phyloP scores from a whole-genome alignment of 2,797 vertebrate species.

The Sylvia borin region DNA sequence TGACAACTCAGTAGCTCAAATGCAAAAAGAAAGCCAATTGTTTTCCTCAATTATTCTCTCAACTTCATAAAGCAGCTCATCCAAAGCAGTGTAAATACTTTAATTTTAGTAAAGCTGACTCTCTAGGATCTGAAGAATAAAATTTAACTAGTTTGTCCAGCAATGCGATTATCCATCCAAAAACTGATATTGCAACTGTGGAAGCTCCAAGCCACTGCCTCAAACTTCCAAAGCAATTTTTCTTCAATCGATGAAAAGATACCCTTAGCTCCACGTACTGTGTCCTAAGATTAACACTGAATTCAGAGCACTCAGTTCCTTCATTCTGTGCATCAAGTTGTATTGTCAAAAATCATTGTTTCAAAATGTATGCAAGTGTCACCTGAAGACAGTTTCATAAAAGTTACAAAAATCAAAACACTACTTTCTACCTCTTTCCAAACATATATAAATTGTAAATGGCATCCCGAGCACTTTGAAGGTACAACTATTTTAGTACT shows the following conservation, averaged over 20 bases:
- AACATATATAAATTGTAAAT: not conserved
- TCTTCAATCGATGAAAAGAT: not conserved
- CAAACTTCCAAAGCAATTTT: not conserved
- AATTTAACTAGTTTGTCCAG: not conserved
- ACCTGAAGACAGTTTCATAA: not conserved
- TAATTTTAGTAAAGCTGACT: not conserved
- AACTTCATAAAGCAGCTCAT: not conserved
- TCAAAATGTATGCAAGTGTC: not conserved
- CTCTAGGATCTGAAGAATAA: not conserved
- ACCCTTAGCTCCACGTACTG: not conserved
- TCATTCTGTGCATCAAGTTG: not conserved
- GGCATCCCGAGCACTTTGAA: not conserved
- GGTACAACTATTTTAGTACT: not conserved
- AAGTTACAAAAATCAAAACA: not conserved
- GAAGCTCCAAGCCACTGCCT: not conserved
- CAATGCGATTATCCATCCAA: not conserved
- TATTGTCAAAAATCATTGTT: not conserved
- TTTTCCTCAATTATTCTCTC: not conserved
- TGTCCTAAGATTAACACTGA: not conserved
- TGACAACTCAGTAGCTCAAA: not conserved
- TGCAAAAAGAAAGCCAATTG: not conserved
- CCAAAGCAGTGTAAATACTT: not conserved
- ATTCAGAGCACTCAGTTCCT: not conserved
- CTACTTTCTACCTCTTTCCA: not conserved
- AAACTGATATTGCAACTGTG: not conserved